Conservation (phyloP, 2,113 vertebrate genomes). For the Uropsilus gracilis region DNA sequence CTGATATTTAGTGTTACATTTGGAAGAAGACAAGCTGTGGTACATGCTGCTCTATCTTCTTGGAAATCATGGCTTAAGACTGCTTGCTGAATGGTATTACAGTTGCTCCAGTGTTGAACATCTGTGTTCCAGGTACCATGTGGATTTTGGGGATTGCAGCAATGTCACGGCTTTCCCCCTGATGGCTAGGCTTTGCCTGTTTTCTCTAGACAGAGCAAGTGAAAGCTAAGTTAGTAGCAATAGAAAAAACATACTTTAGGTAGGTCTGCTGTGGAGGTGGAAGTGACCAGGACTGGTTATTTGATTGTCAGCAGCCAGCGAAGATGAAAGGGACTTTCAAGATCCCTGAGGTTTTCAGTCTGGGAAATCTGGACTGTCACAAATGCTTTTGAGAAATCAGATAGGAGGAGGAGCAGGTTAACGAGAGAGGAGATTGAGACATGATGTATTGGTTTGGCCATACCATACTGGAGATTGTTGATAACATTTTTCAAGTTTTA, state of each 20-base stretch:
- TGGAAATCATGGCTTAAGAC: background rate
- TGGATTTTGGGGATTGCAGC: background rate
- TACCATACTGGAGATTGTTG: background rate
- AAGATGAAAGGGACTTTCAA: background rate
- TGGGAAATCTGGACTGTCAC: background rate
- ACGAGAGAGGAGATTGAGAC: background rate
- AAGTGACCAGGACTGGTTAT: background rate
- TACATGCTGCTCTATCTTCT: background rate
- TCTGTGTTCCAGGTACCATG: background rate
- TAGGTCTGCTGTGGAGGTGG: background rate
- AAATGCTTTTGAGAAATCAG: background rate
- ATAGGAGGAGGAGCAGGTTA: background rate
- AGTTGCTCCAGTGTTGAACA: background rate
- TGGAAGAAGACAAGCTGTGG: background rate
- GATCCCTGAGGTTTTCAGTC: background rate
- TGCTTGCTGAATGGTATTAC: background rate
- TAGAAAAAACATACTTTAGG: background rate
- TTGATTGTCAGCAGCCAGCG: background rate
- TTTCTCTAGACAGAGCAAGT: background rate
- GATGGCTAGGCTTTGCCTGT: background rate
- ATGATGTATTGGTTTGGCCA: background rate
- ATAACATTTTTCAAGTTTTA: constrained; percentile 22
- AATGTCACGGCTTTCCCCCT: background rate
- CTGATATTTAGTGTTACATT: background rate
- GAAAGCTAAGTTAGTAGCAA: background rate